Evolutionary conservation across 2,797 vertebrate species (phyloP).

Genomic region (Clarias pachynema): DNA sequence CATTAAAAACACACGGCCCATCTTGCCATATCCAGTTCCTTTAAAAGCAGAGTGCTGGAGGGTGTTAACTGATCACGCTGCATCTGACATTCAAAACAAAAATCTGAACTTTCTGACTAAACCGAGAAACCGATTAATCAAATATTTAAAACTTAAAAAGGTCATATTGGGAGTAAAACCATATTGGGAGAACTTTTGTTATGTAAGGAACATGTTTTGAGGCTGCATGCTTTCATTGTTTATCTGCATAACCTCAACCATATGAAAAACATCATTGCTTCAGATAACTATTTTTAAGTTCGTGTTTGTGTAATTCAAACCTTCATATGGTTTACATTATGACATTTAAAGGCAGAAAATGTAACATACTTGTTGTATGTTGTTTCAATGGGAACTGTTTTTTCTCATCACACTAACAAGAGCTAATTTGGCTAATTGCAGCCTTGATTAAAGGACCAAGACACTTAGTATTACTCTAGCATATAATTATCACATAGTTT

Average conservation of each 20-base stretch:
- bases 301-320: background rate
- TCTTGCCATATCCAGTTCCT: slow-evolving; percentile 14
- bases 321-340: background rate
- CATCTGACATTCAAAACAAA: slow-evolving; percentile 8
- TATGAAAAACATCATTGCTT: slow-evolving; percentile 1
- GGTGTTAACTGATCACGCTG: background rate
- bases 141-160: background rate
- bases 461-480: slow-evolving; percentile 10
- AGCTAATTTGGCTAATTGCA: slow-evolving; percentile 19
- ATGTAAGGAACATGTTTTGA: background rate
- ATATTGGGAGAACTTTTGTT: background rate
- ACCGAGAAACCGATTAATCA: background rate
- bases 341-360: background rate
- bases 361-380: background rate
- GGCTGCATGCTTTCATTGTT: background rate
- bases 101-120: slow-evolving; percentile 1
- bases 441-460: slow-evolving; percentile 28
- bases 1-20: slow-evolving; percentile 19
- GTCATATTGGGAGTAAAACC: background rate
- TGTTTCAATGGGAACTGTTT: background rate
- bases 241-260: background rate
- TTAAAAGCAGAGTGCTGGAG: slow-evolving; percentile 2
- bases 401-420: slow-evolving; percentile 10
- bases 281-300: background rate
- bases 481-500: slow-evolving; percentile 29